Evolutionary conservation across 2,113 vertebrate genomes (phyloP).

Genomic region (Melanotaenia duboulayi): DNA sequence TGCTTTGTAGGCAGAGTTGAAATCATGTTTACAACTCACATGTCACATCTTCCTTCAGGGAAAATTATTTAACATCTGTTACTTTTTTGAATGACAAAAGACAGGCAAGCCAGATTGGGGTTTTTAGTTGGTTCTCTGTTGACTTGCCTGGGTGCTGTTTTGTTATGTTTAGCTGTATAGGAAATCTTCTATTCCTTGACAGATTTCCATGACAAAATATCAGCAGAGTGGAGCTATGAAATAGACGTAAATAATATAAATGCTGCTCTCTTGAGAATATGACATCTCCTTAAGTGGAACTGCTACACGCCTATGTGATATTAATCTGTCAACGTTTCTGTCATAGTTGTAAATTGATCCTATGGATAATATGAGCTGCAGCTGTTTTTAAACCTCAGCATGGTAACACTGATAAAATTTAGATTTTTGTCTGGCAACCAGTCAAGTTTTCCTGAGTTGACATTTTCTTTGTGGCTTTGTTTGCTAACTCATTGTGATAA

Average conservation of each 20-base stretch:
- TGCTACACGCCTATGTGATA: not conserved
- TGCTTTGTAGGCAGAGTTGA: constrained; percentile 6
- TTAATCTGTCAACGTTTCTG: not conserved
- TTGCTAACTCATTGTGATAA: constrained; percentile 2
- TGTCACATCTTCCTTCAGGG: not conserved
- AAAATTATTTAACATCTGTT: not conserved
- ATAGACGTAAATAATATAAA: not conserved
- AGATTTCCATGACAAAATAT: not conserved
- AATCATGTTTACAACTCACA: constrained; percentile 11
- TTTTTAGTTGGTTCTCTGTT: not conserved
- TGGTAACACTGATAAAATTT: not conserved
- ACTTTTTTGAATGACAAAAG: not conserved
- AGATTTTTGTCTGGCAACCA: not conserved
- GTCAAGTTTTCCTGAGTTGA: not conserved
- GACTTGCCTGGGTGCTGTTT: not conserved
- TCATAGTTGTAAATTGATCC: not conserved
- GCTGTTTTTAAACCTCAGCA: not conserved
- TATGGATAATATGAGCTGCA: not conserved
- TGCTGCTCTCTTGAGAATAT: not conserved
- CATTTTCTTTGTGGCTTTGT: constrained; percentile 5
- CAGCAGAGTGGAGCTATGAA: not conserved
- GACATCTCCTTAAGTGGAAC: not conserved
- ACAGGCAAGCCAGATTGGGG: not conserved
- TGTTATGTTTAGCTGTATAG: not conserved
- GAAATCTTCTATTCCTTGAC: not conserved